Evolutionary conservation across 2,888 invertebrate genomes (phyloP).

Genomic region (Hyposoter dolosus): DNA sequence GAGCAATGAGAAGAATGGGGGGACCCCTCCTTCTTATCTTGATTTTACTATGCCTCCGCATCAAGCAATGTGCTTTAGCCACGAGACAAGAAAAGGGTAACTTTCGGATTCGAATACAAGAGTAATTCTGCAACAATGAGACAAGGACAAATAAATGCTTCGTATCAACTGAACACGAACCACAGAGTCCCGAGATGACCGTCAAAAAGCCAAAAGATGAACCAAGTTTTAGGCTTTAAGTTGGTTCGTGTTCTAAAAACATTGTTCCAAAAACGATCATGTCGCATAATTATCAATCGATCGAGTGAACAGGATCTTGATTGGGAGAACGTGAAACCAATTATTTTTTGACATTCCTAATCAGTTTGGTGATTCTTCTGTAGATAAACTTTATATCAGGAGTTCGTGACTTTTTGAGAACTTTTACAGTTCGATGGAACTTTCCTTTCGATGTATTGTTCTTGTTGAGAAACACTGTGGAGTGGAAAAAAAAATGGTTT

Average conservation of each 20-base stretch:
- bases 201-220: neutral
- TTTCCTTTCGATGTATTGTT: neutral
- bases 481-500: neutral
- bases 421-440: too few relatives aligned
- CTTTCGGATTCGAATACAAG: neutral
- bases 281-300: too few relatives aligned
- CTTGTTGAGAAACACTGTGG: neutral
- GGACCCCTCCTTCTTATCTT: neutral
- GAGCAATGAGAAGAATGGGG: too few relatives aligned
- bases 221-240: neutral
- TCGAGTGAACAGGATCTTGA: too few relatives aligned
- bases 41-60: neutral
- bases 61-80: neutral
- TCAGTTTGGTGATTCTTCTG: neutral
- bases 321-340: neutral
- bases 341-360: neutral
- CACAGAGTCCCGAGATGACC: neutral
- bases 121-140: conserved; percentile 1
- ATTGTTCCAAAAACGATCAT: too few relatives aligned
- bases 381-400: neutral
- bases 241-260: neutral
- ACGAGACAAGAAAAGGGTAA: conserved; percentile 7
- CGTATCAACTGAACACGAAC: neutral
- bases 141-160: neutral
- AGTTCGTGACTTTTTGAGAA: neutral